phyloP scores from a whole-genome alignment of 2,888 invertebrate species.

The Tenthredo distinguenda region DNA sequence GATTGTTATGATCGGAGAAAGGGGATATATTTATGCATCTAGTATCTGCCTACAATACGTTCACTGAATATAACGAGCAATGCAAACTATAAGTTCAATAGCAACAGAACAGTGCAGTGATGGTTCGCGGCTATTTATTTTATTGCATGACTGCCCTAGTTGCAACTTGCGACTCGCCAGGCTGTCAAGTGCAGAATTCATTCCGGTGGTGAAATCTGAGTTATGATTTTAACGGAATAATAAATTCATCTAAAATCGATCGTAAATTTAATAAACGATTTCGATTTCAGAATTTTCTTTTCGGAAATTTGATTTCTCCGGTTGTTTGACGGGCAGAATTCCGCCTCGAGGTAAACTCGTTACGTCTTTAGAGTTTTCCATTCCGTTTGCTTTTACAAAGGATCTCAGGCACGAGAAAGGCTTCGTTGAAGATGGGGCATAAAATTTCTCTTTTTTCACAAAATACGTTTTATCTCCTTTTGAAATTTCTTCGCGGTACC shows the following conservation, averaged over 20 bases:
- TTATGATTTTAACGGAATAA: background rate
- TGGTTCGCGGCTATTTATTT: conserved; percentile 65
- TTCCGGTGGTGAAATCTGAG: conserved; percentile 50
- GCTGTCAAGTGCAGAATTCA: conserved; percentile 54
- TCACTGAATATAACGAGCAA: conserved; percentile 22
- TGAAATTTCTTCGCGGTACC: conserved; percentile 6
- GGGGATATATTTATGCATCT: conserved; percentile 48
- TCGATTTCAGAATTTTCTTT: background rate
- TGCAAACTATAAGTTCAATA: conserved; percentile 64
- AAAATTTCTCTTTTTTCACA: conserved; percentile 4
- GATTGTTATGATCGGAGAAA: conserved; percentile 49
- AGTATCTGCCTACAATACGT: conserved; percentile 33
- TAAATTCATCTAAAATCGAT: background rate
- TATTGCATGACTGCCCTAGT: conserved; percentile 65
- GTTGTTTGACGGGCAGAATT: background rate
- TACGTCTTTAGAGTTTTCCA: background rate
- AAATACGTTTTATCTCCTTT: conserved; percentile 5
- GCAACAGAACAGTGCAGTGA: conserved; percentile 54
- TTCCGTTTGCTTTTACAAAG: background rate
- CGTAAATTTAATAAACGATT: background rate
- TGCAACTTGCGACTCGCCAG: conserved; percentile 53
- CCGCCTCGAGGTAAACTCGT: background rate
- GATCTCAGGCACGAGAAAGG: background rate
- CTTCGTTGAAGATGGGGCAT: background rate
- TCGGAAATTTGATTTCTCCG: background rate